These are phyloP conservation scores for Octodon degus DNA, from an alignment of 2,113 vertebrate species.

Conservation along the genomic window DNA sequence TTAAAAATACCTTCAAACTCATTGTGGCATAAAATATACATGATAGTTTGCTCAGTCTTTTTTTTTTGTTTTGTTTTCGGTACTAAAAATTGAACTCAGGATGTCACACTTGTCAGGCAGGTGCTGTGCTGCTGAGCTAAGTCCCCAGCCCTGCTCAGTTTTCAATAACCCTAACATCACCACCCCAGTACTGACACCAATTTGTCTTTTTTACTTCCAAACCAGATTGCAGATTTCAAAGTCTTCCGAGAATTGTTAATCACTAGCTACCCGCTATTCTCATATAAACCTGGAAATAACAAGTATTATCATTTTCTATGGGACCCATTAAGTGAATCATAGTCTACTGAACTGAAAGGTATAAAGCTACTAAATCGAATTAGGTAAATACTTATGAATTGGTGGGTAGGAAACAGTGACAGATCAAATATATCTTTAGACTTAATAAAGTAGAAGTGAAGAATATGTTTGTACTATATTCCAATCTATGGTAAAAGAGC, in stretches of 20 bases:
- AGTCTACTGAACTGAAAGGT: not conserved
- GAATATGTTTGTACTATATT: not conserved
- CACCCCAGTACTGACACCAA: not conserved
- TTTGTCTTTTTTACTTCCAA: not conserved
- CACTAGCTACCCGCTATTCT: not conserved
- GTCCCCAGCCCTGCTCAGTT: not conserved
- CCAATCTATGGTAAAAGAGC: constrained; percentile 2
- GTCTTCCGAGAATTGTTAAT: not conserved
- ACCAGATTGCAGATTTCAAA: constrained; percentile 12
- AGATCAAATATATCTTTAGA: not conserved
- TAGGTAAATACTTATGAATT: not conserved
- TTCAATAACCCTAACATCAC: constrained; percentile 45
- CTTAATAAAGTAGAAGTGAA: not conserved
- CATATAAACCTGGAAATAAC: constrained; percentile 7
- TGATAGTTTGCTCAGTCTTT: constrained; percentile 6
- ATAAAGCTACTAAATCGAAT: constrained; percentile 6
- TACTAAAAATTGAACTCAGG: no score
- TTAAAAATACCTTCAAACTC: constrained; percentile 16
- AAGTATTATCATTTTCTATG: not conserved
- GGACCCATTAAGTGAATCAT: not conserved
- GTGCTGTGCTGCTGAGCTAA: no score
- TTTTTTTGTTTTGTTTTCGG: no score
- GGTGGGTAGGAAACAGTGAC: not conserved
- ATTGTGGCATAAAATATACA: not conserved
- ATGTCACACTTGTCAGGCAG: no score